Base-by-base conservation (phyloP, 2,797 vertebrate genomes). In the Schizopygopsis malacanthus region DNA sequence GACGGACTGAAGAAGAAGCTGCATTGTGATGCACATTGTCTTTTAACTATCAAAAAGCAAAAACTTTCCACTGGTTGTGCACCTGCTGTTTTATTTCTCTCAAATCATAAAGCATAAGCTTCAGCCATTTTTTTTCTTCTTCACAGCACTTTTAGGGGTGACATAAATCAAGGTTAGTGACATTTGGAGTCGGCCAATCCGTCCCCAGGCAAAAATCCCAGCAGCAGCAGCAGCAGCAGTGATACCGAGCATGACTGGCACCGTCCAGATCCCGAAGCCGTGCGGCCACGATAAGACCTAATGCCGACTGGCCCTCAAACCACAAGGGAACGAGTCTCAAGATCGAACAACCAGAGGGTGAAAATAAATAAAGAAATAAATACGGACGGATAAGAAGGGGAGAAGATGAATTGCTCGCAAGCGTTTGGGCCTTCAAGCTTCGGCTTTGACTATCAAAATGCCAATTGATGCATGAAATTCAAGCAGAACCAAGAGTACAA, bases 101-200 rank as follows among this genome's bases (percentile, higher is more conserved):
- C 43, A 7, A 25, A 82, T 71, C 33, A 71, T 67, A 25, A 37
- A 70, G 11, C n/a, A 80, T 71, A 43, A 59, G 28, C 28, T 81
- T 70, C 45, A 33, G 61, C 73, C 5, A 4, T 77, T 77, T 39
- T 33, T 47, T 43, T 79, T 20, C 33, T 33, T 25, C 45, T 43
- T 22, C n/a, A 47, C 79, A 45, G 20, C 63, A 85, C 83, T 85
- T 87, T 90, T 59, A 83, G 73, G 65, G 52, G 76, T 91, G 91
- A 91, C 91, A 90, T 90, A 89, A 91, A 86, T 90, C 89, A 87
- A 83, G 91, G 89, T 90, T 86, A 87, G 76, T 88, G 91, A 90
- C 89, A 91, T 91, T 91, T 90, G 85, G 84, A 89, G 82, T 52
- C 65, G 5, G 83, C 87, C 89, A 89, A 80, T 88, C 83, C 70